Percentiles rank a stretch among this genome's conserved stretches.
Evolutionary conservation across 2,888 invertebrate genomes (phyloP).

Genomic region (Lysandra coridon): DNA sequence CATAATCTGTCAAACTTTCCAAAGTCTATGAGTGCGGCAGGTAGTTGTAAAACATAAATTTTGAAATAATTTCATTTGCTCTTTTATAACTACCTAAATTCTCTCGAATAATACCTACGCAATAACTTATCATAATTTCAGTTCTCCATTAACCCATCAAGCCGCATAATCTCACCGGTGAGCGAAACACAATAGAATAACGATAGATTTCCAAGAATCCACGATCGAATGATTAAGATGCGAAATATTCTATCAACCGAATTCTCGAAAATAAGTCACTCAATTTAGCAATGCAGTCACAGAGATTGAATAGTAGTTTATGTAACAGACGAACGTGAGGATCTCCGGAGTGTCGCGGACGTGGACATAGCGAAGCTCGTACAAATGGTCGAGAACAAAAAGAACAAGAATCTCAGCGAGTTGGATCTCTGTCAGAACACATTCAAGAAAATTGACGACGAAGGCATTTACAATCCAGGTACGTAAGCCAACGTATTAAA

Average conservation of each 20-base stretch:
- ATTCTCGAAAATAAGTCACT: neutral
- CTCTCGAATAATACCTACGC: neutral
- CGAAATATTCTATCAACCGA: neutral
- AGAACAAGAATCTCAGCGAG: conserved; percentile 63
- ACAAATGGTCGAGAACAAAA: conserved; percentile 62
- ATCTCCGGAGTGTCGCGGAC: conserved; percentile 69
- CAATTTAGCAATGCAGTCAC: neutral
- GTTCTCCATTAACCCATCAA: too few relatives aligned
- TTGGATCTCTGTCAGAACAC: conserved; percentile 66
- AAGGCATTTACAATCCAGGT: conserved; percentile 74
- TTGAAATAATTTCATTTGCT: neutral
- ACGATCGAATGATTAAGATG: neutral
- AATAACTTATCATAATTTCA: neutral
- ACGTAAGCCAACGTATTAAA: conserved; percentile 34
- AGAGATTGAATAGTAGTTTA: conserved; percentile 14
- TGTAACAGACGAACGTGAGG: conserved; percentile 70
- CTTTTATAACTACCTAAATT: neutral
- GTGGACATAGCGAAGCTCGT: conserved; percentile 74
- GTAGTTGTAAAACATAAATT: neutral
- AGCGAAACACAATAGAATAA: too few relatives aligned
- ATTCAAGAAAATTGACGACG: conserved; percentile 72
- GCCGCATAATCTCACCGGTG: too few relatives aligned
- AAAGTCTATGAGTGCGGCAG: too few relatives aligned
- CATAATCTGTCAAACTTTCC: too few relatives aligned
- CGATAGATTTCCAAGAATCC: too few relatives aligned